phyloP scores from a whole-genome alignment of 2,888 invertebrate genomes.

The Chironomus riparius region DNA sequence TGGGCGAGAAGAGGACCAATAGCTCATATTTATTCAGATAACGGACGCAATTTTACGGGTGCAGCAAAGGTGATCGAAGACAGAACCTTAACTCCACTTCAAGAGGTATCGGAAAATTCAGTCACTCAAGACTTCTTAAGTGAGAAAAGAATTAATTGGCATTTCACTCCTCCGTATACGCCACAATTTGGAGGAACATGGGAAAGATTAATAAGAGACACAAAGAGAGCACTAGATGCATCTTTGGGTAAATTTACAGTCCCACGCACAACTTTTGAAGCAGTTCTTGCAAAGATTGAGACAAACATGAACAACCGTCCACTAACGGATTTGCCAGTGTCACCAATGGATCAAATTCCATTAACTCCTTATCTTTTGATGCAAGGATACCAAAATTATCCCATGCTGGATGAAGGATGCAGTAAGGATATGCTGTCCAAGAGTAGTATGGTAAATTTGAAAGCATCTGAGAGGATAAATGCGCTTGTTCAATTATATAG shows the following conservation, averaged over 20 bases:
- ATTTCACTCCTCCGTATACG: conserved; percentile 29
- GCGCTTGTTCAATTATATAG: background rate
- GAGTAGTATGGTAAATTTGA: background rate
- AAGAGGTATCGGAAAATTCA: no score
- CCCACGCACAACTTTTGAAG: background rate
- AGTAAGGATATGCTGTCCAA: background rate
- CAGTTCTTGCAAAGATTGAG: background rate
- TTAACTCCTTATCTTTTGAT: conserved; percentile 12
- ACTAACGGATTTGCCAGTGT: background rate
- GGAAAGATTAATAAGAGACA: conserved; percentile 28
- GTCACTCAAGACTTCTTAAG: no score
- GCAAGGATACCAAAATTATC: background rate
- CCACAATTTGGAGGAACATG: conserved; percentile 29
- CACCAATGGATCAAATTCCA: background rate
- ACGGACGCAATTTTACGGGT: conserved; percentile 29
- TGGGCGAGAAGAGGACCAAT: conserved; percentile 27
- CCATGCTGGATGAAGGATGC: background rate
- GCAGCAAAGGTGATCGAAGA: background rate
- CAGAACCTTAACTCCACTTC: background rate
- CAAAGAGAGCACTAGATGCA: conserved; percentile 4
- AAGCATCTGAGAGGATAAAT: background rate
- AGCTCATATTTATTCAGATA: conserved; percentile 28
- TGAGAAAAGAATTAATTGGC: background rate
- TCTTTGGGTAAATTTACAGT: background rate
- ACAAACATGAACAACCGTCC: background rate